These are phyloP conservation scores for Drosophila anomelani DNA, from an alignment of 2,888 invertebrate genomes.

Conservation along the genomic window DNA sequence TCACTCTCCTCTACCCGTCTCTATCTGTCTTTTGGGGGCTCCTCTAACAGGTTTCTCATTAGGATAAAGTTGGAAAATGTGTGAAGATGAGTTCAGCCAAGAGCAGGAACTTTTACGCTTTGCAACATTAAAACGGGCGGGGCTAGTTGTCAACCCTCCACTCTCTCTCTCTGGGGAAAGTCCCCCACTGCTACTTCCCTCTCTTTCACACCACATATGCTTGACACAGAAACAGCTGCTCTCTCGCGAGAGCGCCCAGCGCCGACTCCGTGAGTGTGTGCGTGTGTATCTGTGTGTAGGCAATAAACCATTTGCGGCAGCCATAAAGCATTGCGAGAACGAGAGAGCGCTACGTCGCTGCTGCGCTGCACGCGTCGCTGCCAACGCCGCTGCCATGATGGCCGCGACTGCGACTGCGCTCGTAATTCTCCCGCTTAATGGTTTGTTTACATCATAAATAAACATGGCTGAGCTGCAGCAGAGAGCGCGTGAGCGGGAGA, in stretches of 20 bases:
- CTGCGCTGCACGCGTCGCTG: constrained; percentile 43
- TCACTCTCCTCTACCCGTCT: constrained; percentile 4
- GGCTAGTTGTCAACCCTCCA: constrained; percentile 59
- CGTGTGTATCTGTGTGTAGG: constrained; percentile 50
- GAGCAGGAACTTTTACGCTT: constrained; percentile 38
- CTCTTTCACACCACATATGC: constrained; percentile 72
- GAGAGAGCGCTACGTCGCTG: constrained; percentile 55
- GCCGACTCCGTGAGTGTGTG: constrained; percentile 29
- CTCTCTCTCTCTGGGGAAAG: constrained; percentile 20
- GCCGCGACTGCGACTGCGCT: constrained; percentile 74
- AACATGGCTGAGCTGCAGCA: constrained; percentile 77
- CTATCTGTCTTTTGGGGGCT: constrained; percentile 37
- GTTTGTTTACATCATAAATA: constrained; percentile 84
- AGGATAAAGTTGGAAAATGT: constrained; percentile 61
- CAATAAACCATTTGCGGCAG: constrained; percentile 84
- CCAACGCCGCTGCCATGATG: constrained; percentile 67
- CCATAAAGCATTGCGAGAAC: constrained; percentile 84
- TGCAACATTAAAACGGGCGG: constrained; percentile 80
- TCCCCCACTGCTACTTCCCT: constrained; percentile 40
- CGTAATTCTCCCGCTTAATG: constrained; percentile 82
- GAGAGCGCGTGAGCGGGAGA: constrained; percentile 36
- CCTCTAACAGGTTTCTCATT: constrained; percentile 81
- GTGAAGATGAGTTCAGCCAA: constrained; percentile 23
- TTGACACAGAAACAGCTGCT: constrained; percentile 77
- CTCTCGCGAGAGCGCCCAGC: constrained; percentile 55